Conservation (phyloP, 2,888 invertebrate genomes). For the Gastracanthus pulcherrimus region DNA sequence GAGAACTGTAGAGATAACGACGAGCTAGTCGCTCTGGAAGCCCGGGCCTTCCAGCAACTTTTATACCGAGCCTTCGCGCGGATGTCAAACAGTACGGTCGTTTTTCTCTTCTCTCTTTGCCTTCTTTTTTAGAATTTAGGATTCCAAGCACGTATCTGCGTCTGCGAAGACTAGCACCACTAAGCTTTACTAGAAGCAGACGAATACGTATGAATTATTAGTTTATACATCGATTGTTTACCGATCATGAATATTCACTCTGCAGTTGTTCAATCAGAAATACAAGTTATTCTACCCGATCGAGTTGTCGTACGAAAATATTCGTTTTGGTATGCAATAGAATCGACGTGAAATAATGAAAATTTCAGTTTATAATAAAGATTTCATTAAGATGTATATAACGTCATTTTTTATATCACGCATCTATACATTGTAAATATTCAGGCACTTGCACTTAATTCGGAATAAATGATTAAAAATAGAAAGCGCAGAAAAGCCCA, state of each 20-base stretch:
- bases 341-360: background rate
- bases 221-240: constrained; percentile 26
- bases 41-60: constrained; percentile 2
- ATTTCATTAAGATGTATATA: too few relatives aligned
- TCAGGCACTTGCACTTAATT: too few relatives aligned
- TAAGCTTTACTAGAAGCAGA: constrained; percentile 26
- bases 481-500: too few relatives aligned
- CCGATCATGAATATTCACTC: constrained; percentile 31
- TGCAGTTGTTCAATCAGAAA: background rate
- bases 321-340: background rate
- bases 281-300: background rate
- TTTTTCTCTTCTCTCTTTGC: constrained; percentile 17
- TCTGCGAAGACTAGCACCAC: background rate
- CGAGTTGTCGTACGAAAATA: background rate
- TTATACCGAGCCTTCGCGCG: constrained; percentile 28
- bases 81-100: constrained; percentile 21
- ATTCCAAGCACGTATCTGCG: constrained; percentile 28
- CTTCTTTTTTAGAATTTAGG: constrained; percentile 16
- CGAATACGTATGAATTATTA: constrained; percentile 22
- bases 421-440: too few relatives aligned
- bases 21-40: constrained; percentile 16
- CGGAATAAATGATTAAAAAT: too few relatives aligned
- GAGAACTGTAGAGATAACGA: constrained; percentile 46
- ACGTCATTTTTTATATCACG: too few relatives aligned
- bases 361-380: too few relatives aligned